Conservation (phyloP, 2,797 vertebrate genomes). For the Tenualosa ilisha region DNA sequence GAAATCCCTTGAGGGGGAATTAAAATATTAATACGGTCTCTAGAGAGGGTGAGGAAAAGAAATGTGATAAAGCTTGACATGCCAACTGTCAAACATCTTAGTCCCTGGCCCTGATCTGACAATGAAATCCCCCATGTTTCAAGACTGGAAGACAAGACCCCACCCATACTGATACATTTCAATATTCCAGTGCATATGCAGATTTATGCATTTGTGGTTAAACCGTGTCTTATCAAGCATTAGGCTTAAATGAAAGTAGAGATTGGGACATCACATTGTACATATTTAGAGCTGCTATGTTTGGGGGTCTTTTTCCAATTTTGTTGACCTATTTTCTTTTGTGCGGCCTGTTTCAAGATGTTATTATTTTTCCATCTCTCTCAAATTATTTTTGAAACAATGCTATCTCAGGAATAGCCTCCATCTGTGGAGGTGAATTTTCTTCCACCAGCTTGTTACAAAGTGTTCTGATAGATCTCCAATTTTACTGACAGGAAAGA, state of each 20-base stretch:
- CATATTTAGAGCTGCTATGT: neutral
- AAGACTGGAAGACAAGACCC: neutral
- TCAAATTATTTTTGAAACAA: slow-evolving; percentile 26
- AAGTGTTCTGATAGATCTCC: neutral
- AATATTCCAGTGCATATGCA: slow-evolving; percentile 5
- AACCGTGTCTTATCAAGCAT: neutral
- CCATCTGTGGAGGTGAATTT: slow-evolving; percentile 25
- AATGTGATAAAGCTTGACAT: neutral
- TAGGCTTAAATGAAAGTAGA: neutral
- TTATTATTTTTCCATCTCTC: slow-evolving; percentile 34
- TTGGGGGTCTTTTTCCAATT: neutral
- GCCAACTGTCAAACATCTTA: neutral
- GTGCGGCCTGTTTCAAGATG: slow-evolving; percentile 18
- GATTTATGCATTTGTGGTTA: slow-evolving; percentile 15
- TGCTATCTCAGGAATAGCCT: slow-evolving; percentile 16
- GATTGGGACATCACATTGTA: neutral
- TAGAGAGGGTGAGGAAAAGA: neutral
- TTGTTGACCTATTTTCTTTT: slow-evolving; percentile 16
- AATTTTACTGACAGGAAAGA: neutral
- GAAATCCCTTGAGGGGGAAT: slow-evolving; percentile 46
- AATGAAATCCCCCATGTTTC: neutral
- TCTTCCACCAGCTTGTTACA: slow-evolving; percentile 31
- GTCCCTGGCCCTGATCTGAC: neutral
- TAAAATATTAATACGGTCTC: slow-evolving; percentile 50
- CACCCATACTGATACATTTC: neutral